phyloP scores from a whole-genome alignment of 2,888 invertebrate species.

The Phorcus lineatus region DNA sequence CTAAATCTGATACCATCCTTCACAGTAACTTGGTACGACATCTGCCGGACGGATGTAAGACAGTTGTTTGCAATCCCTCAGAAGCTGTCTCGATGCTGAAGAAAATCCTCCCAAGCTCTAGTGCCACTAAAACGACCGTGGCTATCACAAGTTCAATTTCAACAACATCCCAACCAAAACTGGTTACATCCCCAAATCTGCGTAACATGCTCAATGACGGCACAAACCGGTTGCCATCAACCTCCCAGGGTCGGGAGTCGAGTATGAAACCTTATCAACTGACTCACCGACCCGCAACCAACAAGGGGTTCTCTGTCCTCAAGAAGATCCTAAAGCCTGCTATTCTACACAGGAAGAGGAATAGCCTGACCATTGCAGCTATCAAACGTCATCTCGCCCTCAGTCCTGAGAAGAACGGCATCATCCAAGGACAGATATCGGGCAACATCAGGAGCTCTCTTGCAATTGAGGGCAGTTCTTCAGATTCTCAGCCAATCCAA shows the following conservation, averaged over 20 bases:
- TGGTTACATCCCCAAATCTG: background rate
- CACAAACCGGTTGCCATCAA: background rate
- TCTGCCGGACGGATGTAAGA: background rate
- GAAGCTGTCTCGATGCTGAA: background rate
- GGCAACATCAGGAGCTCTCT: background rate
- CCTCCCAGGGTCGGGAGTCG: background rate
- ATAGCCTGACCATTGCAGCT: background rate
- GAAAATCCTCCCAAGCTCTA: background rate
- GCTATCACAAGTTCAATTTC: background rate
- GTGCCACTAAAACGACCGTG: no score
- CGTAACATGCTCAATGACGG: background rate
- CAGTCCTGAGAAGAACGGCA: constrained; percentile 28
- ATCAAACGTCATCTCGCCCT: background rate
- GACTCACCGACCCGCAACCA: background rate
- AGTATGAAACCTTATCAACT: background rate
- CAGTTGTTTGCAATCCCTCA: background rate
- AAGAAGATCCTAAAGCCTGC: background rate
- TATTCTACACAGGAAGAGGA: background rate
- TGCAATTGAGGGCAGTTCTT: background rate
- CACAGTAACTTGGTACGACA: background rate
- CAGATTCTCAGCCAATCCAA: background rate
- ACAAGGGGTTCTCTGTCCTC: background rate
- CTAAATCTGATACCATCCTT: background rate
- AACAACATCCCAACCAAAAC: background rate
- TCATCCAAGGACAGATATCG: constrained; percentile 25